Conservation (phyloP, 1,140 invertebrate genomes). For the Caenorhabditis brenneri region DNA sequence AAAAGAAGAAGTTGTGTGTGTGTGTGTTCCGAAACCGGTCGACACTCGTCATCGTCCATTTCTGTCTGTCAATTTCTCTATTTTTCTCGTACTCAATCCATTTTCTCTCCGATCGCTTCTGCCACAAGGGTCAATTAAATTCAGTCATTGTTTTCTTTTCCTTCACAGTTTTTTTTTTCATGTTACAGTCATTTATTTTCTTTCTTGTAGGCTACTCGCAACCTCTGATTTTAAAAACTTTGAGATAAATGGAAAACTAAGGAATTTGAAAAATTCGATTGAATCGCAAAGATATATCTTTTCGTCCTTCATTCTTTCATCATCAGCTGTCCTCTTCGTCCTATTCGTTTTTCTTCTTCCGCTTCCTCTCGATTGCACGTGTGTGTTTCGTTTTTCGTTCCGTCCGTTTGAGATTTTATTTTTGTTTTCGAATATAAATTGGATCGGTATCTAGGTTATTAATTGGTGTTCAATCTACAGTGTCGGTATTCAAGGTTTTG, state of each 20-base stretch:
- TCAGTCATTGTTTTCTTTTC: background rate
- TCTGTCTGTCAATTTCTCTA: background rate
- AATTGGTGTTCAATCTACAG: no score
- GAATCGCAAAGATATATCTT: slow-evolving; percentile 37
- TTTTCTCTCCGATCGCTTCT: background rate
- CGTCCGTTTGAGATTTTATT: background rate
- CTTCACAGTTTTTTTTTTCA: background rate
- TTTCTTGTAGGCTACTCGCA: background rate
- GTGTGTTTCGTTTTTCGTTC: background rate
- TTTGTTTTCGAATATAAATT: no score
- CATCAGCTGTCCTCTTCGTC: slow-evolving; percentile 13
- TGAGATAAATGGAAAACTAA: background rate
- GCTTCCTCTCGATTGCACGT: background rate
- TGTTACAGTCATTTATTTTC: background rate
- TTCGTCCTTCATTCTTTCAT: background rate
- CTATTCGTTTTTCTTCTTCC: no score
- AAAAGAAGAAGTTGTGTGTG: background rate
- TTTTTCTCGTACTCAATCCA: background rate
- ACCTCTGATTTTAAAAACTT: no score
- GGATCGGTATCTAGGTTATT: no score
- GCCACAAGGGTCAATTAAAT: background rate
- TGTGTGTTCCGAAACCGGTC: slow-evolving; percentile 29
- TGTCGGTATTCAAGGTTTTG: no score
- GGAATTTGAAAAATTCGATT: slow-evolving; percentile 34
- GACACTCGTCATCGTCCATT: slow-evolving; percentile 1